Evolutionary conservation across 2,797 vertebrate species (phyloP), one percentile per base, ranked within the genome.

Genomic region (Alfaro cultratus): DNA sequence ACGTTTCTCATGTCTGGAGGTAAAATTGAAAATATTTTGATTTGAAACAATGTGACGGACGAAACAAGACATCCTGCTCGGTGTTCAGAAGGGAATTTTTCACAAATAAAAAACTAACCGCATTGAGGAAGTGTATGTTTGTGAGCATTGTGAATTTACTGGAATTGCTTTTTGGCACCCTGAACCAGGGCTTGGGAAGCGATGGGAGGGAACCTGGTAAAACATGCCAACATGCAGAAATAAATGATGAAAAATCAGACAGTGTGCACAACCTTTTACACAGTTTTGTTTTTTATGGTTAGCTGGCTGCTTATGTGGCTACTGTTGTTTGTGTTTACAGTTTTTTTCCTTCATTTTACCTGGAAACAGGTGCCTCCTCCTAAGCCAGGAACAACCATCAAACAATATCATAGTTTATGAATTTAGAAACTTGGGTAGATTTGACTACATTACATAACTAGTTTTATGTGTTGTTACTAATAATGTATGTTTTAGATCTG

Each of bases 291-390:
- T 67, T 46, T 8, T 60, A 73, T 55, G 57, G 49, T 76, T 83
- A 43, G 72, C 76, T 83, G 74, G 76, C 74, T 83, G 70, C 31
- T 29, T 73, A 26, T 83, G 74, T 82, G 78, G 89, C 81, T 29
- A 75, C 85, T 85, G 81, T 84, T 79, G 43, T 85, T 88, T 73
- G 34, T 67, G 41, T 49, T 84, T 76, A 67, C 51, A 29, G 21
- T 51, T 55, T 41, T 26, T 29, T 80, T n/a, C 4, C 87, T 83
- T 85, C 78, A 82, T 84, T 78, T 73, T 46, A 80, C 79, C 88
- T 93, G 93, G 93, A 94, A 94, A 88, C 93, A 93, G 93, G 93
- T 93, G 92, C 82, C 91, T 94, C 90, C 91, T 92, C 85, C 76
- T 67, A n/a, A n/a, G 86, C 81, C 79, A 89, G 85, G 78, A 76